Percentiles rank a stretch among this genome's conserved stretches.
Conservation (phyloP, 1,140 invertebrate genomes). For the Drosophila guanche region DNA sequence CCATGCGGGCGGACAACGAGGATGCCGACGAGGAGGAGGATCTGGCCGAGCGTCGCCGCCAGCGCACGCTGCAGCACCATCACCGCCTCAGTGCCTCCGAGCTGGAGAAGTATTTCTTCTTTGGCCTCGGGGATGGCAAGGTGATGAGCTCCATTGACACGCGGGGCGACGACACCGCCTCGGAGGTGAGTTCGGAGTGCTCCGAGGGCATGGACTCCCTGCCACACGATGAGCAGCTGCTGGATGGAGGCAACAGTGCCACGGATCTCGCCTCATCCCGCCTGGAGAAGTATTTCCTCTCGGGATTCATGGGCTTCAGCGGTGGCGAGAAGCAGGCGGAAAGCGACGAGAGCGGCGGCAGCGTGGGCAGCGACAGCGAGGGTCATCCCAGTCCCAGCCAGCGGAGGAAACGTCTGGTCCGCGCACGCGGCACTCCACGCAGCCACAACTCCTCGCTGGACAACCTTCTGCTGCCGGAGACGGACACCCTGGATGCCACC, state of each 20-base stretch:
- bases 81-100: constrained; percentile 90
- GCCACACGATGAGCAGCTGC: constrained; percentile 84
- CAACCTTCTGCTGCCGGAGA: constrained; percentile 86
- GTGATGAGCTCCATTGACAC: constrained; percentile 84
- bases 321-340: constrained; percentile 88
- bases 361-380: constrained; percentile 92
- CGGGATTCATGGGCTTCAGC: constrained; percentile 92
- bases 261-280: constrained; percentile 91
- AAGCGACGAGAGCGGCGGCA: constrained; percentile 86
- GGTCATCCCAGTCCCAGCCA: constrained; percentile 94
- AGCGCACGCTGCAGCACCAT: constrained; percentile 81
- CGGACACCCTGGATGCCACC: constrained; percentile 84
- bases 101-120: constrained; percentile 96
- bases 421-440: constrained; percentile 90
- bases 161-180: constrained; percentile 89
- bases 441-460: constrained; percentile 92
- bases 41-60: constrained; percentile 52
- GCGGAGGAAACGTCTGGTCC: constrained; percentile 89
- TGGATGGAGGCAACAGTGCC: constrained; percentile 84
- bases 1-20: constrained; percentile 68
- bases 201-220: constrained; percentile 91
- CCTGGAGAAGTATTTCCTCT: constrained; percentile 95
- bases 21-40: constrained; percentile 54
- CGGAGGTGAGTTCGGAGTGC: constrained; percentile 94
- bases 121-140: constrained; percentile 90